Evolutionary conservation across 1,140 invertebrate genomes (phyloP).

Genomic region (Drosophila parvula): DNA sequence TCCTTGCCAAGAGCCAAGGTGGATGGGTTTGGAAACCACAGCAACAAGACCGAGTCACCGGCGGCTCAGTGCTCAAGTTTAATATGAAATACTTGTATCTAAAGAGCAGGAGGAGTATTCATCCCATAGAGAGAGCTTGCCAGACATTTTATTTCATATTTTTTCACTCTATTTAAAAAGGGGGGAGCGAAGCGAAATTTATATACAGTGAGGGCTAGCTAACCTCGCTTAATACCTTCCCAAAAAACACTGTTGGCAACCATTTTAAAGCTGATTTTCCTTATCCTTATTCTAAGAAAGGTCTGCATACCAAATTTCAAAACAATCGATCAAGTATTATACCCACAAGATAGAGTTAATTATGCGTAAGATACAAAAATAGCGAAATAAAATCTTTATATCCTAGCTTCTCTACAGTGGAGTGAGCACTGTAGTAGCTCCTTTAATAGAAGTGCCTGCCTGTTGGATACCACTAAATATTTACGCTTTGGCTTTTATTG

Average conservation of each 20-base stretch:
- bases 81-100: slow-evolving; percentile 47
- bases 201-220: slow-evolving; percentile 9
- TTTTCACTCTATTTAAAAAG: slow-evolving; percentile 25
- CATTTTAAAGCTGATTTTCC: too few species aligned
- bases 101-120: neutral
- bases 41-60: slow-evolving; percentile 49
- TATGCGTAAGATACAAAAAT: too few species aligned
- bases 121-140: neutral
- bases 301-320: too few species aligned
- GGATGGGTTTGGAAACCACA: slow-evolving; percentile 33
- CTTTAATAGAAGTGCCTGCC: slow-evolving; percentile 18
- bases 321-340: neutral
- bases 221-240: too few species aligned
- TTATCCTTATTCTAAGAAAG: neutral
- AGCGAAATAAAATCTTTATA: too few species aligned
- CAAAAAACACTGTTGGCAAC: neutral
- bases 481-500: slow-evolving; percentile 76
- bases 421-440: neutral
- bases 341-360: neutral
- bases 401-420: neutral
- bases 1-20: slow-evolving; percentile 43
- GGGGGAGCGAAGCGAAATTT: neutral
- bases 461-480: slow-evolving; percentile 65
- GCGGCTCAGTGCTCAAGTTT: slow-evolving; percentile 39
- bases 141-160: slow-evolving; percentile 50